phyloP scores from a whole-genome alignment of 2,797 vertebrate genomes.

The Hipposideros larvatus region DNA sequence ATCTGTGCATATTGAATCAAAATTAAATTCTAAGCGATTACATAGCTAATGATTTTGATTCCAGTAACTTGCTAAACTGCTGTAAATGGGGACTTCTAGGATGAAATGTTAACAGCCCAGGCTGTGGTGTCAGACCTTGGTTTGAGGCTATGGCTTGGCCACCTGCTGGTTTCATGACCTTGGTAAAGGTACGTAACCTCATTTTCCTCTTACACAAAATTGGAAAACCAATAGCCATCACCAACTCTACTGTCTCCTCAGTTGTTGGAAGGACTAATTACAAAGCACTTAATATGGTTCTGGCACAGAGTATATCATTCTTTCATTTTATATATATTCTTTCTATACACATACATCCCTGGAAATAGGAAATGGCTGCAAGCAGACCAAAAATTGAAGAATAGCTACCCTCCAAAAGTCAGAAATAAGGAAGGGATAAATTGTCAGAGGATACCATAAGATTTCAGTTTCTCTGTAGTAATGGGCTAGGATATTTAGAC shows the following conservation, averaged over 20 bases:
- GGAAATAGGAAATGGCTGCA: background rate
- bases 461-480: background rate
- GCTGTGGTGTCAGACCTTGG: background rate
- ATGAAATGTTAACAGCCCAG: background rate
- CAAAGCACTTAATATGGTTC: background rate
- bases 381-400: background rate
- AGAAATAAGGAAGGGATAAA: slow-evolving; percentile 43
- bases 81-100: background rate
- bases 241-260: background rate
- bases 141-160: background rate
- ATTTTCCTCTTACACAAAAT: slow-evolving; percentile 52
- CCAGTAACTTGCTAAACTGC: background rate
- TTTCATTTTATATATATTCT: background rate
- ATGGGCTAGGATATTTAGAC: background rate
- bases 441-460: slow-evolving; percentile 12
- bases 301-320: background rate
- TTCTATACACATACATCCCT: background rate
- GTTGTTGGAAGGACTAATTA: slow-evolving; percentile 42
- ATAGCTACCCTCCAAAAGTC: background rate
- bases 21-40: slow-evolving; percentile 27
- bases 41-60: slow-evolving; percentile 45
- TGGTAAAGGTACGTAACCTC: slow-evolving; percentile 31
- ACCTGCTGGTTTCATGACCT: slow-evolving; percentile 6
- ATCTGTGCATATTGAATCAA: background rate
- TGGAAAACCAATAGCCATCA: background rate